Conservation (phyloP, 1,140 invertebrate genomes). For the Leucophenga varia region DNA sequence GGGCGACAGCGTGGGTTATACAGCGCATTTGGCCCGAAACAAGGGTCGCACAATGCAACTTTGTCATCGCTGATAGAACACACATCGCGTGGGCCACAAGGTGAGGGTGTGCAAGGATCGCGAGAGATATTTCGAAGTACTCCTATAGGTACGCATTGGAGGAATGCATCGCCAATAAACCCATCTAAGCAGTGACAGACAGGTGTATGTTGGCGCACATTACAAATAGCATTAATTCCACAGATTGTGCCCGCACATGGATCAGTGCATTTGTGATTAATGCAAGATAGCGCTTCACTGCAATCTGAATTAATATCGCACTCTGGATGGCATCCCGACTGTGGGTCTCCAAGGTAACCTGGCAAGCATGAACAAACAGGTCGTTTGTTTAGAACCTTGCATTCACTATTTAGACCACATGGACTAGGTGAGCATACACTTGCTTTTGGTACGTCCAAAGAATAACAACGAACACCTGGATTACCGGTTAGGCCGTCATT, state of each 20-base stretch:
- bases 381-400: constrained; percentile 66
- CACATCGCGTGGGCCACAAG: constrained; percentile 69
- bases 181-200: constrained; percentile 73
- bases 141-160: constrained; percentile 68
- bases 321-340: constrained; percentile 73
- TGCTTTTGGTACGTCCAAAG: constrained; percentile 57
- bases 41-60: constrained; percentile 78
- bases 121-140: constrained; percentile 61
- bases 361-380: constrained; percentile 76
- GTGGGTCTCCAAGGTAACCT: constrained; percentile 72
- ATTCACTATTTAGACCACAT: constrained; percentile 79
- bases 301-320: constrained; percentile 79
- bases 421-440: constrained; percentile 72
- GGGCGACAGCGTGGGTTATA: constrained; percentile 73
- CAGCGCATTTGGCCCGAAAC: constrained; percentile 65
- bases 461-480: constrained; percentile 71
- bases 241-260: constrained; percentile 75
- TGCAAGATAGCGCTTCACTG: constrained; percentile 70
- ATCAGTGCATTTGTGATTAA: constrained; percentile 74
- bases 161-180: constrained; percentile 77
- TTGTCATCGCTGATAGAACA: constrained; percentile 71
- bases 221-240: constrained; percentile 74
- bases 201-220: constrained; percentile 74
- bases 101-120: constrained; percentile 71
- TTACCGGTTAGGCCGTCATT: constrained; percentile 70